Base-by-base conservation (phyloP, 2,797 vertebrate genomes). In the Meriones psammophilus region DNA sequence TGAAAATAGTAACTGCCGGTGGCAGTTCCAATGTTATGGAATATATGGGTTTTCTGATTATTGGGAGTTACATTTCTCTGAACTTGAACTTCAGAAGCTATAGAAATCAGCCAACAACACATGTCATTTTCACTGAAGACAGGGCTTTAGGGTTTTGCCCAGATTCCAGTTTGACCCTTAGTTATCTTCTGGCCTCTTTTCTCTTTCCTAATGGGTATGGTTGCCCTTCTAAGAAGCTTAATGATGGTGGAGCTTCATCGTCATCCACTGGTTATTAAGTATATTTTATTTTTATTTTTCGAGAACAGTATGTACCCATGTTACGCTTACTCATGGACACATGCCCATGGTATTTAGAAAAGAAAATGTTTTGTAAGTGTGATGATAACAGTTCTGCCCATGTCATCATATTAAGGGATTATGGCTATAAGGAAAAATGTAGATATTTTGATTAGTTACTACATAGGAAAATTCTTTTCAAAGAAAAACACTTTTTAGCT, bases 361-460 rank as follows among this genome's bases (percentile, higher is more conserved):
- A 42, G 14, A 9, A 54, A 6, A 71, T 83, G 10, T 1, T 68
- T 56, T 89, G n/a, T 46, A 20, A 73, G 18, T 78, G 3, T 94
- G 33, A 91, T 36, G 68, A 97, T 96, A 97, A 96, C 81, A 97
- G 42, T 92, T 84, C 89, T 94, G 93, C 73, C 93, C 89, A 36
- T 97, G 84, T 94, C 89, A 92, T 89, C 97, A 96, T 96, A 96
- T 97, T 92, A 96, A 97, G 91, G 85, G 97, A 98, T 96, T 97
- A 95, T 91, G 97, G 96, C 74, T 96, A 92, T 74, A 94, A 80
- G 17, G 96, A 74, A 96, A 97, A 97, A 98, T 96, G 88, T 97
- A 92, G 64, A 50, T 17, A 88, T 97, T 96, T 97, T 98, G 92
- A 95, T 96, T 97, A 95, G 93, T 97, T 97, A 97, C 90, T 96